phyloP scores from a whole-genome alignment of 2,113 vertebrate genomes.

The Pipa parva region DNA sequence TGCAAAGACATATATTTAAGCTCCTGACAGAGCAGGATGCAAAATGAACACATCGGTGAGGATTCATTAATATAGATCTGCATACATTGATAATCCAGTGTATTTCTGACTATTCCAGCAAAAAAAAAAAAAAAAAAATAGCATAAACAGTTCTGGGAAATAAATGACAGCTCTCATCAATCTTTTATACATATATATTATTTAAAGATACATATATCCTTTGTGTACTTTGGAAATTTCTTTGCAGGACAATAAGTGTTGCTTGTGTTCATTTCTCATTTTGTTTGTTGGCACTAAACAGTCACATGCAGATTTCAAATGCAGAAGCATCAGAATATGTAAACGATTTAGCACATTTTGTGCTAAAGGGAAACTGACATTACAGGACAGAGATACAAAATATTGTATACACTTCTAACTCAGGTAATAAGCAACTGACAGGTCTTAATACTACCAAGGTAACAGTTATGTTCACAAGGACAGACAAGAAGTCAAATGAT shows the following conservation, averaged over 20 bases:
- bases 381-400: too few species aligned
- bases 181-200: slow-evolving; percentile 23
- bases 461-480: too few species aligned
- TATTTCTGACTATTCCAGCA: slow-evolving; percentile 4
- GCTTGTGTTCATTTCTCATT: neutral
- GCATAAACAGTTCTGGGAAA: slow-evolving; percentile 6
- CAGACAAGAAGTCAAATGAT: too few species aligned
- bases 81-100: slow-evolving; percentile 22
- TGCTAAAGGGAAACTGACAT: too few species aligned
- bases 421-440: too few species aligned
- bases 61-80: slow-evolving; percentile 32
- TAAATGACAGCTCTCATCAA: slow-evolving; percentile 21
- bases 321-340: too few species aligned
- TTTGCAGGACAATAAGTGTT: neutral
- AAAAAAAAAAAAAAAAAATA: slow-evolving; percentile 8
- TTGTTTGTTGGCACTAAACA: neutral
- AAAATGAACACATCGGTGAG: slow-evolving; percentile 21
- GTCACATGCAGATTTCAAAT: too few species aligned
- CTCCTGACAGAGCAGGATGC: slow-evolving; percentile 27
- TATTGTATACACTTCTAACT: too few species aligned
- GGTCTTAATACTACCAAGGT: too few species aligned
- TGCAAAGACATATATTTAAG: slow-evolving; percentile 15
- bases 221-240: neutral
- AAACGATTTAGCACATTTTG: too few species aligned
- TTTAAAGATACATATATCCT: neutral